Evolutionary conservation across 1,140 invertebrate genomes (phyloP).

Genomic region (Cydia amplana): DNA sequence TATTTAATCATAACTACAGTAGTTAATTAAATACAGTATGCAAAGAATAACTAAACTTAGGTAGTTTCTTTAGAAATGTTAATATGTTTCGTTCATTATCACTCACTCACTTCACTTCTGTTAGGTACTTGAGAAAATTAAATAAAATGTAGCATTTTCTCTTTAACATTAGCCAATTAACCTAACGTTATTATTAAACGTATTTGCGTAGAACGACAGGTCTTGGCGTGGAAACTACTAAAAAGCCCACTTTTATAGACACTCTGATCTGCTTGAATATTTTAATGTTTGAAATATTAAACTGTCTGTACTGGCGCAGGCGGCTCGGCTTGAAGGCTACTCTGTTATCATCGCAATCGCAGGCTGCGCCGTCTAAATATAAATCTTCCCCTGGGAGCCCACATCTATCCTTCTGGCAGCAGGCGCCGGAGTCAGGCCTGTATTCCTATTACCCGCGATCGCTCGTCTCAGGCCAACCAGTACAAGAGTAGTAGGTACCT

Average conservation of each 20-base stretch:
- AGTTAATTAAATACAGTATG: background rate
- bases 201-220: too few species aligned
- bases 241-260: too few species aligned
- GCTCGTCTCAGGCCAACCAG: background rate
- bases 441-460: background rate
- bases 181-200: too few species aligned
- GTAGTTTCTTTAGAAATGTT: too few species aligned
- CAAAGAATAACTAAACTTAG: too few species aligned
- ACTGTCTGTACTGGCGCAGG: background rate
- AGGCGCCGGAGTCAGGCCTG: background rate
- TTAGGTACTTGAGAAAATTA: too few species aligned
- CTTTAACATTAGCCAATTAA: too few species aligned
- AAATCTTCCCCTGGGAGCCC: background rate
- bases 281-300: background rate
- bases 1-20: background rate
- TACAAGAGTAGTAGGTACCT: background rate
- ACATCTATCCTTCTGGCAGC: background rate
- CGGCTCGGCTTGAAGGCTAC: background rate
- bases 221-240: too few species aligned
- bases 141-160: too few species aligned
- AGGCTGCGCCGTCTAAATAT: slow-evolving; percentile 16
- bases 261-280: too few species aligned
- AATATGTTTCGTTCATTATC: too few species aligned
- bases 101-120: too few species aligned
- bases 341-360: slow-evolving; percentile 1